Conservation (phyloP, 2,888 invertebrate species). For the Caenorhabditis zanzibari region DNA sequence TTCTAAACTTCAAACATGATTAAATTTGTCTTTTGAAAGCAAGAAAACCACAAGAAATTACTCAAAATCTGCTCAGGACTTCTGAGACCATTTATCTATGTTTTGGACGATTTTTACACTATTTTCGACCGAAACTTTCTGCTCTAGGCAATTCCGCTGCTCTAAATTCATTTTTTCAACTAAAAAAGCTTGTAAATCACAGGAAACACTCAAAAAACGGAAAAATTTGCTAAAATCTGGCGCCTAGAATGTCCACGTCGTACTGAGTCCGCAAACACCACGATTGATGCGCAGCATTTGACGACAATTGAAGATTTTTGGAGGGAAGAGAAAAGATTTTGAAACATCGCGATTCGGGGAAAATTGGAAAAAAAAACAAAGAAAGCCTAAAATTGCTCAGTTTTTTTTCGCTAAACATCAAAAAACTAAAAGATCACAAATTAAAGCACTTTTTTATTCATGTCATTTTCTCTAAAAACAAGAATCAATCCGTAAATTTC, state of each 20-base stretch:
- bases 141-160: too few relatives aligned
- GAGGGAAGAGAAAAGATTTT: background rate
- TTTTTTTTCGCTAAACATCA: background rate
- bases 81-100: too few relatives aligned
- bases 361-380: background rate
- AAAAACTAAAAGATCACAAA: too few relatives aligned
- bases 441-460: background rate
- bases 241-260: slow-evolving; percentile 32
- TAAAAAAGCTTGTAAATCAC: slow-evolving; percentile 2
- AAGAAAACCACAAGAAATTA: background rate
- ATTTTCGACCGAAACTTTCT: background rate
- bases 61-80: background rate
- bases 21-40: background rate
- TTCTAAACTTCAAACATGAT: background rate
- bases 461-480: background rate
- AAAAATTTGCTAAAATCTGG: background rate
- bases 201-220: background rate
- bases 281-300: slow-evolving; percentile 5
- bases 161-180: background rate
- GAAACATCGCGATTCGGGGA: background rate
- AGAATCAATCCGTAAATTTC: background rate
- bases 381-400: too few relatives aligned
- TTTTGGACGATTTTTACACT: background rate
- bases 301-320: slow-evolving; percentile 12
- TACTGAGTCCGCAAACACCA: slow-evolving; percentile 45